A percentile compares a stretch with the other conserved stretches of the same genome.
These are phyloP conservation scores for Dissostichus mawsoni DNA, from an alignment of 2,113 vertebrate species.

Conservation along the genomic window DNA sequence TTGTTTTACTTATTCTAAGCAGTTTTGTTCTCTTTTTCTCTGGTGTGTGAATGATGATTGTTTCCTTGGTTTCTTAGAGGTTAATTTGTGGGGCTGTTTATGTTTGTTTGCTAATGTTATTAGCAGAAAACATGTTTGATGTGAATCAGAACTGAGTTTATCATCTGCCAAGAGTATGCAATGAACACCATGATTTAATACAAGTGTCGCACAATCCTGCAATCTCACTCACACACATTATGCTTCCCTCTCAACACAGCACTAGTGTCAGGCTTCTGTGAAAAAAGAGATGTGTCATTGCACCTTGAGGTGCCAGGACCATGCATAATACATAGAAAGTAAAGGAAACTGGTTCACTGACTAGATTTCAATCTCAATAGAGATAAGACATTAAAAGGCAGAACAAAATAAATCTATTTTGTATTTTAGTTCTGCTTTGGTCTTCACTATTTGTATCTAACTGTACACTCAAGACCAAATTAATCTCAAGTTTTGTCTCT, in stretches of 20 bases:
- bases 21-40: background rate
- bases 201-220: background rate
- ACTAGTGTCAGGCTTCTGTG: slow-evolving; percentile 31
- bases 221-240: slow-evolving; percentile 1
- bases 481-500: background rate
- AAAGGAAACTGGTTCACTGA: slow-evolving; percentile 50
- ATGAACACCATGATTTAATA: slow-evolving; percentile 13
- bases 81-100: background rate
- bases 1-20: background rate
- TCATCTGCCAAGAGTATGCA: background rate
- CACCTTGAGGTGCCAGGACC: slow-evolving; percentile 25
- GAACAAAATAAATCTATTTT: background rate
- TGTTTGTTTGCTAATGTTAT: background rate
- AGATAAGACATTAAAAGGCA: background rate
- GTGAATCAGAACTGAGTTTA: background rate
- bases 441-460: background rate
- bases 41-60: background rate
- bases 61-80: background rate
- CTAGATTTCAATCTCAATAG: slow-evolving; percentile 42
- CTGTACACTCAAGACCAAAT: background rate
- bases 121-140: background rate
- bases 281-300: slow-evolving; percentile 35
- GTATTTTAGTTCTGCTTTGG: background rate
- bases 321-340: slow-evolving; percentile 62
- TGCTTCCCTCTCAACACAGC: slow-evolving; percentile 9